Percentiles rank a stretch among this genome's conserved stretches.
phyloP scores from a whole-genome alignment of 2,113 vertebrate species.

The Furnarius figulus region DNA sequence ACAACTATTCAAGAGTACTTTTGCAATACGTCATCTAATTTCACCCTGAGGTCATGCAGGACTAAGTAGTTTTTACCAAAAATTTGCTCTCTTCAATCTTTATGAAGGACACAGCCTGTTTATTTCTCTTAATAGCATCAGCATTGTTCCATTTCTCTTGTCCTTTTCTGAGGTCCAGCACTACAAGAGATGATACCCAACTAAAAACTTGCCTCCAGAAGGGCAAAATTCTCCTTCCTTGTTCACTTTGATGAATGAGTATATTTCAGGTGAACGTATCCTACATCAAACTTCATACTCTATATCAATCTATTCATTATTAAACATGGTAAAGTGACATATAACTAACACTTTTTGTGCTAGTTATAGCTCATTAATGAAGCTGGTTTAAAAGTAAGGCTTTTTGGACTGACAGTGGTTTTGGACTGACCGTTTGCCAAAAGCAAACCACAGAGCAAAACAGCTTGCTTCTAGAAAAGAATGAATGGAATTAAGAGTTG shows the following conservation, averaged over 20 bases:
- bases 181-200: background rate
- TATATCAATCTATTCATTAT: background rate
- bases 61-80: background rate
- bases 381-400: background rate
- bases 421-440: background rate
- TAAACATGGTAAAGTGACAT: background rate
- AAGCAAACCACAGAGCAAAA: background rate
- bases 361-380: background rate
- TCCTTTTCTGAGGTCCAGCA: background rate
- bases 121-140: background rate
- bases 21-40: background rate
- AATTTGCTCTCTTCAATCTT: background rate
- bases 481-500: background rate
- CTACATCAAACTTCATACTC: background rate
- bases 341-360: background rate
- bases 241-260: background rate
- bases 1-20: background rate
- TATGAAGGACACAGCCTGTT: background rate
- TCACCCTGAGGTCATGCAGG: background rate
- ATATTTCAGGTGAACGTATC: background rate
- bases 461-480: background rate
- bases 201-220: background rate
- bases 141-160: background rate
- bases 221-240: background rate
- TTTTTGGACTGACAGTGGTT: background rate